A percentile compares a stretch with the other conserved stretches of the same genome.
These are phyloP conservation scores for Myiopsitta monachus DNA, from an alignment of 2,113 vertebrate species.

Conservation along the genomic window DNA sequence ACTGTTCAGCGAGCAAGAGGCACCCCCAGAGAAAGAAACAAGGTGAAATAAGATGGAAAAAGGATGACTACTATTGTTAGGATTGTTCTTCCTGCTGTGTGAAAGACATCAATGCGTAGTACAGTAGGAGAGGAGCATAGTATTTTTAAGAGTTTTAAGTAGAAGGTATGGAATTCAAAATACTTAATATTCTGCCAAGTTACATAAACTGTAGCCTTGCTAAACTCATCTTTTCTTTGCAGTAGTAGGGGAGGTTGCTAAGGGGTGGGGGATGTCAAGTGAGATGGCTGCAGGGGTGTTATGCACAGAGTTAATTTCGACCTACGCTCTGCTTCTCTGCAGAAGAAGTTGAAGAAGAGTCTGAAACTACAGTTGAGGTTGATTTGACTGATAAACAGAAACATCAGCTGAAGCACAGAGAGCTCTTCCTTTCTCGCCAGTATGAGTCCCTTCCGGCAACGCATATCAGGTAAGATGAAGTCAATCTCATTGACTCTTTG, in stretches of 20 bases:
- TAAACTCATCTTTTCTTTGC: slow-evolving; percentile 17
- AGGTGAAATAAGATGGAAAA: not conserved
- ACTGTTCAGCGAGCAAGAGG: not conserved
- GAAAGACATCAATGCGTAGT: not conserved
- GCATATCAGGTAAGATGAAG: slow-evolving; percentile 86
- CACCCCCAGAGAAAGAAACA: not conserved
- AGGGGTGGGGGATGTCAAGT: slow-evolving; percentile 23
- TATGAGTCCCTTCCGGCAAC: slow-evolving; percentile 95
- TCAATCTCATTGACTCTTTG: not conserved
- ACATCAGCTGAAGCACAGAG: slow-evolving; percentile 94
- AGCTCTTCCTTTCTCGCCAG: slow-evolving; percentile 94
- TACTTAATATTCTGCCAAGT: slow-evolving; percentile 30
- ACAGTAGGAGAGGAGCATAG: not conserved
- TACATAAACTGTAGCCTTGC: slow-evolving; percentile 41
- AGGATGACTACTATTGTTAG: not conserved
- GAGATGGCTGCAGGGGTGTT: slow-evolving; percentile 28
- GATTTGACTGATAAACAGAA: slow-evolving; percentile 98
- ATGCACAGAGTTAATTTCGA: slow-evolving; percentile 50
- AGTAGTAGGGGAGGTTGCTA: slow-evolving; percentile 23
- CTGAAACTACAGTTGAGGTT: slow-evolving; percentile 85
- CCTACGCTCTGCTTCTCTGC: slow-evolving; percentile 68
- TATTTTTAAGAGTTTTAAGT: not conserved
- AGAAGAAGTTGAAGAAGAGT: slow-evolving; percentile 98
- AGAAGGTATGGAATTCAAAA: slow-evolving; percentile 9
- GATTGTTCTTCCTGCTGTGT: not conserved